Evolutionary conservation across 2,888 invertebrate species (phyloP).

Genomic region (Lypha dubia): DNA sequence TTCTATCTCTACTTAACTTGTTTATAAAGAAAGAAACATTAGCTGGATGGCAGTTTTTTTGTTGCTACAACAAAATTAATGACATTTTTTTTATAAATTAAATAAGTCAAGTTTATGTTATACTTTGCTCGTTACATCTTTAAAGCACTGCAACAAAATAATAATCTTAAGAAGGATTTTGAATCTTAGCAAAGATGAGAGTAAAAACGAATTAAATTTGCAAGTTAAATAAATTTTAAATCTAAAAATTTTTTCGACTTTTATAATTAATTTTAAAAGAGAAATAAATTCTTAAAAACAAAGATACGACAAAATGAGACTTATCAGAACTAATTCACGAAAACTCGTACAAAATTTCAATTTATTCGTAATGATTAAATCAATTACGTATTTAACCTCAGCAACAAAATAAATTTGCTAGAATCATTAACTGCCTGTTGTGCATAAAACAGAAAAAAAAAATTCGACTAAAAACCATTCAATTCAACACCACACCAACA

Average conservation of each 20-base stretch:
- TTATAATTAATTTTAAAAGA: constrained; percentile 10
- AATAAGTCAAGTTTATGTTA: constrained; percentile 54
- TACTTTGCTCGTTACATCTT: constrained; percentile 39
- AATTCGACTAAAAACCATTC: background rate
- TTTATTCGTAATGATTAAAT: background rate
- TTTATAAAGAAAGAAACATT: constrained; percentile 28
- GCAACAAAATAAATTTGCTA: background rate
- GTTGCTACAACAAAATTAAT: constrained; percentile 48
- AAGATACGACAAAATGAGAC: background rate
- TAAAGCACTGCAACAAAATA: constrained; percentile 50
- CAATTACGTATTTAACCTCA: background rate
- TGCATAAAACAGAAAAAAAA: constrained; percentile 35
- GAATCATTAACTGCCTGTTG: constrained; percentile 57
- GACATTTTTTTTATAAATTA: constrained; percentile 46
- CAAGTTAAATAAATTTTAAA: constrained; percentile 21
- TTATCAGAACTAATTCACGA: background rate
- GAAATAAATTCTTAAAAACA: background rate
- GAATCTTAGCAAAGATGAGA: background rate
- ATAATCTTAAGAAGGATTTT: constrained; percentile 41
- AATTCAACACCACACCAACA: background rate
- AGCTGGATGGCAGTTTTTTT: constrained; percentile 16
- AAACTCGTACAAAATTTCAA: background rate
- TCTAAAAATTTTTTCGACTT: background rate
- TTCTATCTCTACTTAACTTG: constrained; percentile 44
- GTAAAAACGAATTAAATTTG: background rate